A percentile compares a stretch with the other conserved stretches of the same genome.
phyloP scores from a whole-genome alignment of 2,797 vertebrate species.

The Chromobotia macracanthus region DNA sequence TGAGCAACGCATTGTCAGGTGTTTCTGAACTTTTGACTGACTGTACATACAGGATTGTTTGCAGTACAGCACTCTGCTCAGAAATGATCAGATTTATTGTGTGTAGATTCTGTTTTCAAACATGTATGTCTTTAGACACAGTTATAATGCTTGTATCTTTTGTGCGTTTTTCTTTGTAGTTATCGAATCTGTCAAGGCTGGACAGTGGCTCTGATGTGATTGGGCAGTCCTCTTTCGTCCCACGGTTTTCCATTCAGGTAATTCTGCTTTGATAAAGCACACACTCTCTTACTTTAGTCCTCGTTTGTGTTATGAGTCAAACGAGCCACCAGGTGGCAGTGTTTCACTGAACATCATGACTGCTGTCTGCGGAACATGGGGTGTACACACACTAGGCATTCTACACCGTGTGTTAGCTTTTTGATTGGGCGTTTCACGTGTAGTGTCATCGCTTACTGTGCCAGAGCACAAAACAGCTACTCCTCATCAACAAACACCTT shows the following conservation, averaged over 20 bases:
- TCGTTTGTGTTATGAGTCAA: background rate
- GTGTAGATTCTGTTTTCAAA: background rate
- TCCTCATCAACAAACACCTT: too few species aligned
- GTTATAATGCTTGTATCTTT: background rate
- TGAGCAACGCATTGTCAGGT: too few species aligned
- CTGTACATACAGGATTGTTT: background rate
- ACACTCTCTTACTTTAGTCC: background rate
- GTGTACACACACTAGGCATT: too few species aligned
- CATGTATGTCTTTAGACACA: background rate
- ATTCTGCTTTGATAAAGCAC: slow-evolving; percentile 29
- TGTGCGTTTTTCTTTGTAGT: slow-evolving; percentile 55
- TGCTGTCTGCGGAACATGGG: background rate
- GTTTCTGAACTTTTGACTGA: background rate
- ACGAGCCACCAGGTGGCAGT: slow-evolving; percentile 42
- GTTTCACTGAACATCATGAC: background rate
- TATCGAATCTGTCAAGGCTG: slow-evolving; percentile 86
- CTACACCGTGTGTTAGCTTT: too few species aligned
- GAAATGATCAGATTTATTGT: background rate
- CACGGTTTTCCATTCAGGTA: slow-evolving; percentile 94
- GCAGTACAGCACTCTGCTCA: background rate
- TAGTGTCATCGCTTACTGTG: too few species aligned
- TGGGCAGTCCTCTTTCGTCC: slow-evolving; percentile 88
- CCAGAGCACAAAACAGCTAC: too few species aligned
- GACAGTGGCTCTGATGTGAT: slow-evolving; percentile 88
- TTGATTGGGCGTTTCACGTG: too few species aligned